A percentile compares a stretch with the other conserved stretches of the same genome.
phyloP scores from a whole-genome alignment of 2,888 invertebrate genomes.

The Electrophaes corylata region DNA sequence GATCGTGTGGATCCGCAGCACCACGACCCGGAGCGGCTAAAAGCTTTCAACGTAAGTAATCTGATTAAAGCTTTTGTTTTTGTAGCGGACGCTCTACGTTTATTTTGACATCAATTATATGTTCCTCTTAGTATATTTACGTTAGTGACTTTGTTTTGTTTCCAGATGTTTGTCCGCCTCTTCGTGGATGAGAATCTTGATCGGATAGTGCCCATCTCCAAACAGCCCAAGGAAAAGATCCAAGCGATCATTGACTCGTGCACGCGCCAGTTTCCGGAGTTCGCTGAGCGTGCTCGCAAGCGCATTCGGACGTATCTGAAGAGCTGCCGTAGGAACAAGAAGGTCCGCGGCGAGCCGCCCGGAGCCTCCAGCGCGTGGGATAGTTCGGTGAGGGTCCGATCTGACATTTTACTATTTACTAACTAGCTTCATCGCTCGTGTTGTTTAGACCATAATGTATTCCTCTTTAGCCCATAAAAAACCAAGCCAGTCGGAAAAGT shows the following conservation, averaged over 20 bases:
- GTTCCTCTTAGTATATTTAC: no score
- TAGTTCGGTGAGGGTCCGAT: slow-evolving; percentile 89
- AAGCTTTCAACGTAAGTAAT: slow-evolving; percentile 95
- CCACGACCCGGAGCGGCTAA: slow-evolving; percentile 96
- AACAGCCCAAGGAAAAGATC: slow-evolving; percentile 98
- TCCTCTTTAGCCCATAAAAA: no score
- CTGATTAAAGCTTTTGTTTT: not conserved
- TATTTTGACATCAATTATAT: no score
- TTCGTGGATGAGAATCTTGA: slow-evolving; percentile 99
- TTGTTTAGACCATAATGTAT: no score
- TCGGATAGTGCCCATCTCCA: slow-evolving; percentile 97
- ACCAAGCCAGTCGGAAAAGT: no score
- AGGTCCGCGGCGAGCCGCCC: slow-evolving; percentile 90
- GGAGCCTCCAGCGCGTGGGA: slow-evolving; percentile 90
- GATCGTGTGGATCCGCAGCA: slow-evolving; percentile 94
- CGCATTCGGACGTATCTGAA: slow-evolving; percentile 97
- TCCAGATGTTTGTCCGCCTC: slow-evolving; percentile 97
- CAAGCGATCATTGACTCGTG: slow-evolving; percentile 99
- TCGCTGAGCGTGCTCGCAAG: slow-evolving; percentile 97
- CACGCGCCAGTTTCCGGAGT: slow-evolving; percentile 98
- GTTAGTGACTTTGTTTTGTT: not conserved
- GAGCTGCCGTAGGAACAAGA: slow-evolving; percentile 97
- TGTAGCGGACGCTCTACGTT: no score
- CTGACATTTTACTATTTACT: slow-evolving; percentile 37
- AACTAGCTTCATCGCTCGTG: not conserved